Evolutionary conservation across 2,888 invertebrate genomes (phyloP).

Genomic region (Mayetiola destructor): DNA sequence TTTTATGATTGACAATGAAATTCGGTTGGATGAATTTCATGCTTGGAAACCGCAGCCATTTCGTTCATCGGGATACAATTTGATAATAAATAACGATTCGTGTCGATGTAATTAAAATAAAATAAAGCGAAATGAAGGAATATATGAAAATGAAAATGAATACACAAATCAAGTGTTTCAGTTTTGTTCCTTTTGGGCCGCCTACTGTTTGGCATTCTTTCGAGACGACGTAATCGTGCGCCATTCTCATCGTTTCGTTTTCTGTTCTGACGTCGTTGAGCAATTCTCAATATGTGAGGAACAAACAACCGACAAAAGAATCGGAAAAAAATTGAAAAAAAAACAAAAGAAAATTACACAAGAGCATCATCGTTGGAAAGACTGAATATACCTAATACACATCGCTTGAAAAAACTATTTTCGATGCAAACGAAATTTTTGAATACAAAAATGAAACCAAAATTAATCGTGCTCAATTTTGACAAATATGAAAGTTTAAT

Average conservation of each 20-base stretch:
- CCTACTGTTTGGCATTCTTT: slow-evolving; percentile 7
- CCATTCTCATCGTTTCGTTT: neutral
- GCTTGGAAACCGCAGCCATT: neutral
- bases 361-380: neutral
- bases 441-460: neutral
- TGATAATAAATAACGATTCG: neutral
- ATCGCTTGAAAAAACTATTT: too few relatives aligned
- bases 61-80: neutral
- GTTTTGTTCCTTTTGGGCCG: neutral
- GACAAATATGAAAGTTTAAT: too few relatives aligned
- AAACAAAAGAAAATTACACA: neutral
- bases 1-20: neutral
- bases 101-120: neutral
- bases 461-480: too few relatives aligned
- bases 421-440: neutral
- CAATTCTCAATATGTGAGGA: neutral
- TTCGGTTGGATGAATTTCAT: neutral
- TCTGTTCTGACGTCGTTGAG: slow-evolving; percentile 1
- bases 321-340: neutral
- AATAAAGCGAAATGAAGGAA: neutral
- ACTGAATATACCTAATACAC: too few relatives aligned
- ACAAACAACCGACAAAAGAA: neutral
- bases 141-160: neutral
- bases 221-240: neutral
- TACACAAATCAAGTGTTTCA: neutral